Percentiles rank a stretch among this genome's conserved stretches.
Evolutionary conservation across 2,888 invertebrate genomes (phyloP).

Genomic region (Amphipyra berbera): DNA sequence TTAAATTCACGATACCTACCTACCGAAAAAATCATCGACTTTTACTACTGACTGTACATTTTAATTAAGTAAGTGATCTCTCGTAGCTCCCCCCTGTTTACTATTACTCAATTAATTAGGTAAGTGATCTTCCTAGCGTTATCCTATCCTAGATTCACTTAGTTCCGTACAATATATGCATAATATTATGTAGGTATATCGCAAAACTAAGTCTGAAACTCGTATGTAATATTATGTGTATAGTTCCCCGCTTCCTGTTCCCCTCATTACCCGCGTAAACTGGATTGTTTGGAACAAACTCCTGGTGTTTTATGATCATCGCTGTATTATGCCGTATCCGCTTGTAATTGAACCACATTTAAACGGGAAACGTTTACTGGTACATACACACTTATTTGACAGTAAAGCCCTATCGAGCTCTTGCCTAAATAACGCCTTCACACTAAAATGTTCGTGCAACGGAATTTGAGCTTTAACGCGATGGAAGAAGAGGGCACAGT

Average conservation of each 20-base stretch:
- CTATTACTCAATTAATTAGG: too few species aligned
- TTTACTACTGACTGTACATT: too few species aligned
- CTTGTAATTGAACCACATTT: conserved; percentile 39
- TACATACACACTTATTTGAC: conserved; percentile 27
- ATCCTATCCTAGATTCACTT: too few species aligned
- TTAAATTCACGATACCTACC: too few species aligned
- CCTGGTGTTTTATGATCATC: conserved; percentile 67
- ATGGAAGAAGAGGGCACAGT: neutral
- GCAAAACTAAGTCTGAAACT: conserved; percentile 15
- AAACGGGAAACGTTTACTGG: conserved; percentile 38
- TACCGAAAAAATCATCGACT: too few species aligned
- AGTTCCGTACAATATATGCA: neutral
- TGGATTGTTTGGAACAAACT: conserved; percentile 67
- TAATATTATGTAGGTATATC: too few species aligned
- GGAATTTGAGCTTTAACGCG: conserved; percentile 23
- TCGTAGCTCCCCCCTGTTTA: too few species aligned
- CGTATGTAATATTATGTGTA: conserved; percentile 12
- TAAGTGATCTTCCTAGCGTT: too few species aligned
- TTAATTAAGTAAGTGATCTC: too few species aligned
- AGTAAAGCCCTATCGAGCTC: conserved; percentile 35
- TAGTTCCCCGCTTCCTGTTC: conserved; percentile 43
- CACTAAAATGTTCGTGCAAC: conserved; percentile 17
- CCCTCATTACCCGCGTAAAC: conserved; percentile 63
- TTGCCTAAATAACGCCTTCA: conserved; percentile 26
- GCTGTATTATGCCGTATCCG: conserved; percentile 48